Evolutionary conservation across 1,140 invertebrate species (phyloP).

Genomic region (Pseudomyrmex gracilis): DNA sequence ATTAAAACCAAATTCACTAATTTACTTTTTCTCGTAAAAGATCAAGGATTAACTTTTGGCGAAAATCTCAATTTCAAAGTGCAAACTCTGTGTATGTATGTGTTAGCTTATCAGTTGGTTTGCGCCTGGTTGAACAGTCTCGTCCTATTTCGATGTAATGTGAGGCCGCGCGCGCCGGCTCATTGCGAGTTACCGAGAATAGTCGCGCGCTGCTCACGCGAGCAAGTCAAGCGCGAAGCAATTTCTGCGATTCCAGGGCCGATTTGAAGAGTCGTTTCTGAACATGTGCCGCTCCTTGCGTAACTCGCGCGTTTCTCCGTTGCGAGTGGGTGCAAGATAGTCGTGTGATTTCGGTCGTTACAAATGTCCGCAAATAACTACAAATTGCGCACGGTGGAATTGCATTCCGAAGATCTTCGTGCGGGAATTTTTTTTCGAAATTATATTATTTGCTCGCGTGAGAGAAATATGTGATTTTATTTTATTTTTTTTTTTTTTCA

Average conservation of each 20-base stretch:
- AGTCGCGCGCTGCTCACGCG: conserved; percentile 45
- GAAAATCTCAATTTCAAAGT: neutral
- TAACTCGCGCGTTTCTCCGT: conserved; percentile 23
- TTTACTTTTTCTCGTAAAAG: conserved; percentile 8
- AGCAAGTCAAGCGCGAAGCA: conserved; percentile 71
- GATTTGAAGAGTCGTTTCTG: conserved; percentile 52
- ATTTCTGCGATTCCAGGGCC: conserved; percentile 66
- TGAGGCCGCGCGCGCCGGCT: conserved; percentile 29
- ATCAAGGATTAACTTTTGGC: neutral
- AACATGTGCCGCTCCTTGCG: conserved; percentile 47
- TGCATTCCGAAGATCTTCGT: conserved; percentile 33
- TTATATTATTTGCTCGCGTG: neutral
- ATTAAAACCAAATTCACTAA: neutral
- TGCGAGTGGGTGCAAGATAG: neutral
- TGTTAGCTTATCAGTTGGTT: neutral
- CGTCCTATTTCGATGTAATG: conserved; percentile 48
- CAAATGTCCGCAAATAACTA: conserved; percentile 29
- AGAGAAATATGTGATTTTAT: neutral
- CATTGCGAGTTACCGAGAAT: conserved; percentile 56
- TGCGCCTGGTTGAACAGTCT: neutral
- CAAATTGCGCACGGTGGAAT: conserved; percentile 31
- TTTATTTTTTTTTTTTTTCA: too few species aligned
- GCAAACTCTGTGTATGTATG: conserved; percentile 18
- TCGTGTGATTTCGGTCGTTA: conserved; percentile 36
- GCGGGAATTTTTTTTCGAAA: neutral